Percentiles rank a stretch among this genome's conserved stretches.
Evolutionary conservation across 2,113 vertebrate species (phyloP).

Genomic region (Rhizomys pruinosus): DNA sequence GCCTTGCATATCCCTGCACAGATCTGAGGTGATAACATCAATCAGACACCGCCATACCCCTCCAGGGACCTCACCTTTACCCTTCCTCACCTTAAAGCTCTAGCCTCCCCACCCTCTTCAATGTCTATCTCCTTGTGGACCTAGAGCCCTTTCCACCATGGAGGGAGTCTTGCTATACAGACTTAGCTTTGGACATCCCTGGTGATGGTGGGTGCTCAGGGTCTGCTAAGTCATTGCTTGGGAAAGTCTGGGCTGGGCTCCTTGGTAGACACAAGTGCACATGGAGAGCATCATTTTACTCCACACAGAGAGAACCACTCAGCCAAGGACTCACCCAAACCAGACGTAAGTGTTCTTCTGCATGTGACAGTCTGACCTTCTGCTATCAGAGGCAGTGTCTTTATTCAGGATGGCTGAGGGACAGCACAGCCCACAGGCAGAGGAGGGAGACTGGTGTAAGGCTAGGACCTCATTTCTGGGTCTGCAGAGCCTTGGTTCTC

Average conservation of each 20-base stretch:
- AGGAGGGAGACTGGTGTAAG: neutral
- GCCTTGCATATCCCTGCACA: neutral
- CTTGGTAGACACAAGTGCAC: neutral
- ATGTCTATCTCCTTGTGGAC: neutral
- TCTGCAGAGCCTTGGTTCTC: neutral
- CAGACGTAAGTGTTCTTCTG: neutral
- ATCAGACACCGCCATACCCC: neutral
- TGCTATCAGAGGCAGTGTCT: neutral
- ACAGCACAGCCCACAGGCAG: neutral
- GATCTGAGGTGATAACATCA: neutral
- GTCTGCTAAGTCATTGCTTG: neutral
- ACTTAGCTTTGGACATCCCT: neutral
- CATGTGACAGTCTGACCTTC: neutral
- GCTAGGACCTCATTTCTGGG: neutral
- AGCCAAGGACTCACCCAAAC: rapidly evolving
- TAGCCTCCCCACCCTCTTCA: too few relatives aligned
- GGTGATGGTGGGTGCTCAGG: neutral
- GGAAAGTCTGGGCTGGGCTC: neutral
- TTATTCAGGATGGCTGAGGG: neutral
- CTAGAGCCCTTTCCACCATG: neutral
- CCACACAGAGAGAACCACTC: neutral
- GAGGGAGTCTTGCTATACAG: neutral
- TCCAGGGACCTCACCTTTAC: neutral
- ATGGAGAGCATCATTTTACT: neutral
- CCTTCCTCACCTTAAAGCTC: neutral